Evolutionary conservation across 2,113 vertebrate species (phyloP), one percentile per base, ranked within the genome.

Genomic region (Hippopotamus amphibius): DNA sequence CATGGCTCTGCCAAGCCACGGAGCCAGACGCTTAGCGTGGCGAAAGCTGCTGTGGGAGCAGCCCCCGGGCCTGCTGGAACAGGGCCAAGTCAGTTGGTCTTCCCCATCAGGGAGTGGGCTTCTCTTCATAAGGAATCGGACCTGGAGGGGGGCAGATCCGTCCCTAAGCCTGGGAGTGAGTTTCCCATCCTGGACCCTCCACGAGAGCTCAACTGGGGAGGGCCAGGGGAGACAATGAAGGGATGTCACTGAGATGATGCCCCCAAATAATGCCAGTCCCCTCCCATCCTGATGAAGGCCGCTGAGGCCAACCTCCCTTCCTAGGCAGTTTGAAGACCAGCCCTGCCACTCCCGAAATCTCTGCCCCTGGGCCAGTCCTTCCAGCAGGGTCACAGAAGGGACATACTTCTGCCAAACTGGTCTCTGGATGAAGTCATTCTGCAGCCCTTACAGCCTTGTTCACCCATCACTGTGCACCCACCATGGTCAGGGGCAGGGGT

Each of bases 151-250:
- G 43, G 59, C 24, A 22, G 66, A 5, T 81, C 74, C 4, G 8
- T 19, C 48, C 48, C 63, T 55, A 55, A 33, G 37, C 3, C 66
- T 76, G 66, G 37, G 55, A 68, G 43, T 10, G 26, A 81, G 57
- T 33, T 85, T 57, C 43, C 68, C 19, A 5, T 88, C 33, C 17
- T 13, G 46, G 57, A 33, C 46, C 7, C 48, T 46, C 30, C 21
- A 6, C 6, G 21, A 43, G 57, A 53, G 28, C 80, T 28, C 30
- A 22, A 10, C 50, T 33, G 4, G 19, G 17, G 33, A 71, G 30
- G 10, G 30, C 0, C 2, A 7, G 7, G n/a, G 48, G 19, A 43
- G 17, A 14, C 11, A 33, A 37, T 0, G 3, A 22, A 71, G 12
- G 37, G 48, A 13, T 26, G 1, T 65, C 41, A 48, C 80, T 53